phyloP scores from a whole-genome alignment of 2,797 vertebrate species.

The Acanthiza pusilla region DNA sequence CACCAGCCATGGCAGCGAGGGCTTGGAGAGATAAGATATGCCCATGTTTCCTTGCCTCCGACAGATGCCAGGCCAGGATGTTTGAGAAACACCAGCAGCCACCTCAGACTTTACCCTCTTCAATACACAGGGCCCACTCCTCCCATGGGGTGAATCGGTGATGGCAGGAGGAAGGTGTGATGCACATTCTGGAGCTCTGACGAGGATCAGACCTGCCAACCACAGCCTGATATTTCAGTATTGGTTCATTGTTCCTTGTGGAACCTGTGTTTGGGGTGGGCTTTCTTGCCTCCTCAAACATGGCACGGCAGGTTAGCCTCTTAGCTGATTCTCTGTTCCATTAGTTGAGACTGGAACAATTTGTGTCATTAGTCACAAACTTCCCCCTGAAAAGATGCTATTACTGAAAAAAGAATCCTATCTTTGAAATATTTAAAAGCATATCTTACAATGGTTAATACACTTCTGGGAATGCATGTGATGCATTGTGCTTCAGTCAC shows the following conservation, averaged over 20 bases:
- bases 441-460: background rate
- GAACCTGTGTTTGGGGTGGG: background rate
- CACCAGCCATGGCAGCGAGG: background rate
- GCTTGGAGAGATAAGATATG: slow-evolving; percentile 7
- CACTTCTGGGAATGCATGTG: background rate
- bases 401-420: background rate
- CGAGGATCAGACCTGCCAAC: background rate
- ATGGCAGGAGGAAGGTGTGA: rapidly evolving
- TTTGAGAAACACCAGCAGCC: background rate
- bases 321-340: background rate
- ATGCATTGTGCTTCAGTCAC: background rate
- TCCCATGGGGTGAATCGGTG: background rate
- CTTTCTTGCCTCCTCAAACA: background rate
- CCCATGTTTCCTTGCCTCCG: background rate
- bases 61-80: background rate
- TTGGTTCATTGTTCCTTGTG: background rate
- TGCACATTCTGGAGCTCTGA: rapidly evolving
- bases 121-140: background rate
- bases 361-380: background rate
- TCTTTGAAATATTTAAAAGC: background rate
- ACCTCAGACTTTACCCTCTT: background rate
- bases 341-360: background rate
- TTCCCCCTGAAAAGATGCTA: background rate
- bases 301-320: background rate
- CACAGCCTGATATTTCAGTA: background rate